Percentiles rank a stretch among this genome's conserved stretches.
Evolutionary conservation across 1,140 invertebrate species (phyloP).

Genomic region (Scylla paramamosain): DNA sequence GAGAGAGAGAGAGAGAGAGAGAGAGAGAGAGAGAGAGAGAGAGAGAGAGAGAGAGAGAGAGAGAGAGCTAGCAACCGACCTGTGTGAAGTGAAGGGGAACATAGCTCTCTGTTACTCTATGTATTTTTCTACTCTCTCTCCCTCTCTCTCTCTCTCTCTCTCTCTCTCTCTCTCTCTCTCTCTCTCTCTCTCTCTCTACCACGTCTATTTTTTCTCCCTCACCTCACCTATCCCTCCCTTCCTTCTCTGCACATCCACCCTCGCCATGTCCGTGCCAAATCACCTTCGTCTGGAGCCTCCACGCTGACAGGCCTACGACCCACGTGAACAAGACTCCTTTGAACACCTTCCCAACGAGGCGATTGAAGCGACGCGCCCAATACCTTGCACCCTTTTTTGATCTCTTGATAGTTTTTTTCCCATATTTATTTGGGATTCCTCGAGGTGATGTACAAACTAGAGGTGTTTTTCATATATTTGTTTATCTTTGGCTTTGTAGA

Average conservation of each 20-base stretch:
- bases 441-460: not conserved
- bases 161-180: constrained; percentile 33
- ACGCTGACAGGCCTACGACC: not conserved
- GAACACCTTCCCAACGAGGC: not conserved
- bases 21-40: constrained; percentile 40
- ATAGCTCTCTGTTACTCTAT: no score
- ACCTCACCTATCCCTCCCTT: not conserved
- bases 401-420: not conserved
- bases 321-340: not conserved
- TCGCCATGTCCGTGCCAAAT: not conserved
- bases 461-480: no score
- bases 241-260: not conserved
- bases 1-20: constrained; percentile 45
- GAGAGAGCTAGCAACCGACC: not conserved
- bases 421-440: not conserved
- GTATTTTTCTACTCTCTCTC: not conserved
- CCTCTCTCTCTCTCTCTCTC: constrained; percentile 37
- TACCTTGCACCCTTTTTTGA: not conserved
- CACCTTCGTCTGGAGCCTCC: not conserved
- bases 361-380: not conserved
- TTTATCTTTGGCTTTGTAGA: no score
- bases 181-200: not conserved
- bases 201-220: not conserved
- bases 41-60: constrained; percentile 53
- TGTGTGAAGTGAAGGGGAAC: no score